A percentile compares a stretch with the other conserved stretches of the same genome.
These are phyloP conservation scores for Myiozetetes cayanensis DNA, from an alignment of 2,113 vertebrate species.

Conservation along the genomic window DNA sequence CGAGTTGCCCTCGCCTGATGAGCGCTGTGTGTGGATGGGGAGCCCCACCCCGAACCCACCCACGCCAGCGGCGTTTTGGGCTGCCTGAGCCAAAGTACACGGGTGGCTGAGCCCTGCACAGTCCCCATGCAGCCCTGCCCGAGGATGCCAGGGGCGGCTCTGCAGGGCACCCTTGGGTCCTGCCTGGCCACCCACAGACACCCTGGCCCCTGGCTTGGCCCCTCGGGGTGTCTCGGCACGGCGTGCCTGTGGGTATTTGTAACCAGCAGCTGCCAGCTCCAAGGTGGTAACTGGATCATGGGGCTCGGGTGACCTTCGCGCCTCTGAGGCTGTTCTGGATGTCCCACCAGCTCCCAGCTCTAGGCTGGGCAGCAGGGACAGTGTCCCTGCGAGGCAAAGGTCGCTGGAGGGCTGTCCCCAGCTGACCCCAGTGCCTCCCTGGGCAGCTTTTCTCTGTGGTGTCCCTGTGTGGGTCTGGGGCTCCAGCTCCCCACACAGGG, in stretches of 20 bases:
- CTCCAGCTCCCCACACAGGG: fast-evolving
- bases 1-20: not conserved
- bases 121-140: fast-evolving
- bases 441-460: not conserved
- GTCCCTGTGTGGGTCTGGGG: not conserved
- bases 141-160: too few relatives aligned
- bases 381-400: not conserved
- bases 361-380: not conserved
- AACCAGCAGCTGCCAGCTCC: not conserved
- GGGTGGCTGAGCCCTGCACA: fast-evolving
- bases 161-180: not conserved
- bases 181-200: not conserved
- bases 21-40: not conserved
- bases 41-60: not conserved
- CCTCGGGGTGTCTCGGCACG: not conserved
- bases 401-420: not conserved
- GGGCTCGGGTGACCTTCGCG: slow-evolving; percentile 12
- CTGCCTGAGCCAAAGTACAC: fast-evolving
- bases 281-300: not conserved
- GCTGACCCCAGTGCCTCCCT: not conserved
- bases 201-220: not conserved
- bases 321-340: not conserved
- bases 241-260: not conserved
- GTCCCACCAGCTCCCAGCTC: not conserved
- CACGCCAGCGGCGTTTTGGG: not conserved